A percentile compares a stretch with the other conserved stretches of the same genome.
Evolutionary conservation across 2,888 invertebrate genomes (phyloP).

Genomic region (Strigamia maritima): DNA sequence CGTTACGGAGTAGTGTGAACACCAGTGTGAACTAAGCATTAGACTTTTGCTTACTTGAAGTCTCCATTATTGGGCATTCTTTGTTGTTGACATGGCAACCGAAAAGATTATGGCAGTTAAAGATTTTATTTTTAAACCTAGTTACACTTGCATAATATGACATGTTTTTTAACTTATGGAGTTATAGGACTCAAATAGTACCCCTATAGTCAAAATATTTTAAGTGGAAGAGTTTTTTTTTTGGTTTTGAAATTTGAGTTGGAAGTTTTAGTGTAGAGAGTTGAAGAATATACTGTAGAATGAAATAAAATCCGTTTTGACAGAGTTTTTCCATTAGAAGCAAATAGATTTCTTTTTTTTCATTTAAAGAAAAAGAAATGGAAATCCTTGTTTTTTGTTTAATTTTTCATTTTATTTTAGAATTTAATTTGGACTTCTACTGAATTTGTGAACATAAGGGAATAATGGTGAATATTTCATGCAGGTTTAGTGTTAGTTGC

Average conservation of each 20-base stretch:
- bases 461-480: not conserved
- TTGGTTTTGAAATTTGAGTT: not conserved
- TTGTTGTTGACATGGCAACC: constrained; percentile 2
- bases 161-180: not conserved
- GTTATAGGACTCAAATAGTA: not conserved
- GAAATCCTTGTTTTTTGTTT: not conserved
- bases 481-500: not conserved
- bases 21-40: no score
- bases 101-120: not conserved
- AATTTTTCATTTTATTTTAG: no score
- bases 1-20: no score
- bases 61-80: not conserved
- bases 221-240: no score
- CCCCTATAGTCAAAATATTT: no score
- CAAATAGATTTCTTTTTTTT: not conserved
- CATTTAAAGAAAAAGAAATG: not conserved
- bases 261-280: not conserved
- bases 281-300: not conserved
- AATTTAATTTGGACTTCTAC: no score
- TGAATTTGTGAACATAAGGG: not conserved
- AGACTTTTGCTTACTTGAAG: not conserved
- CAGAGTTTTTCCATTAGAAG: not conserved
- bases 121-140: not conserved
- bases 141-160: not conserved
- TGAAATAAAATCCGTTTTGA: constrained; percentile 11